These are phyloP conservation scores for Festucalex cinctus DNA, from an alignment of 2,113 vertebrate species.

Conservation along the genomic window DNA sequence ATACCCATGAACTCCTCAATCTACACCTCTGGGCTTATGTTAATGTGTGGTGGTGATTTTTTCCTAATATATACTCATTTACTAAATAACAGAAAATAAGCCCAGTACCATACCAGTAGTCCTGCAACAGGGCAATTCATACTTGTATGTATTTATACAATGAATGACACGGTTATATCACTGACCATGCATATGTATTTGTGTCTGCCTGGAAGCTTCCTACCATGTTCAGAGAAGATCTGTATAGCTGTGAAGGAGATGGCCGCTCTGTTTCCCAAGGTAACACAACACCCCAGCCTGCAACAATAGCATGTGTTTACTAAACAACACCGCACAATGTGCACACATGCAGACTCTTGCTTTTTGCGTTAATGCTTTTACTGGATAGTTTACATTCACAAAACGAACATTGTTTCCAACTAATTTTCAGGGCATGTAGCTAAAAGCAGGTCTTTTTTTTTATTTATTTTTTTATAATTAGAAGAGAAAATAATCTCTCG, in stretches of 20 bases:
- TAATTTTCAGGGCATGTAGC: too few species aligned
- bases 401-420: too few species aligned
- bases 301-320: conserved; percentile 19
- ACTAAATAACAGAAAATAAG: too few species aligned
- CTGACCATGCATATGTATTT: background rate
- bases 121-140: background rate
- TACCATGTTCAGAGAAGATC: conserved; percentile 96
- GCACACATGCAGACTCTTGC: background rate
- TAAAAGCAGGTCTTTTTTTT: too few species aligned
- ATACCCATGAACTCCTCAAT: too few species aligned
- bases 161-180: background rate
- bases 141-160: background rate
- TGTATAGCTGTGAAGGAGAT: conserved; percentile 93
- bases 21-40: too few species aligned
- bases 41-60: too few species aligned
- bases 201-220: conserved; percentile 75
- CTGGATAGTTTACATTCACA: conserved; percentile 21
- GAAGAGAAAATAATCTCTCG: too few species aligned
- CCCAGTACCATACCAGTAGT: too few species aligned
- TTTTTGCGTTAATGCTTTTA: conserved; percentile 19
- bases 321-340: conserved; percentile 13
- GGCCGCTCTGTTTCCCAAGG: conserved; percentile 96
- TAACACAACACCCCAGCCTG: conserved; percentile 58
- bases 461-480: too few species aligned
- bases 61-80: too few species aligned